Evolutionary conservation across 2,797 vertebrate genomes (phyloP).

Genomic region (Phrynocephalus guinanensis): DNA sequence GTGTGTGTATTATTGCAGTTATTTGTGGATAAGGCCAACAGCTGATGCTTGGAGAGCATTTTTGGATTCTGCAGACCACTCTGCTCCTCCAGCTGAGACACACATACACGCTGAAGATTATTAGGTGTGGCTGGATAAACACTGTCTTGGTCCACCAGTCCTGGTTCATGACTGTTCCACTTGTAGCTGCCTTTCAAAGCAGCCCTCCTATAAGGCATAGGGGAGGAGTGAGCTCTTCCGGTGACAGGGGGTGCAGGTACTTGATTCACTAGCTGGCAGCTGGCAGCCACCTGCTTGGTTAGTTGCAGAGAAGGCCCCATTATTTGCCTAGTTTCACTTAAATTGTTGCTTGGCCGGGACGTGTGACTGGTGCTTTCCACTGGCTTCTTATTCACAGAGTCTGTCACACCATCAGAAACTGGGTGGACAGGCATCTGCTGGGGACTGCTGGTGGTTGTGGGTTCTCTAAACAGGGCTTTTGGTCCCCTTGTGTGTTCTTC

Average conservation of each 20-base stretch:
- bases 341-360: background rate
- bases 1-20: slow-evolving; percentile 73
- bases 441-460: fast-evolving
- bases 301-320: background rate
- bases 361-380: background rate
- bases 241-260: slow-evolving; percentile 58
- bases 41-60: slow-evolving; percentile 53
- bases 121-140: fast-evolving
- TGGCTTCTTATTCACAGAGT: background rate
- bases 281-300: background rate
- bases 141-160: background rate
- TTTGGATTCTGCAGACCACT: slow-evolving; percentile 42
- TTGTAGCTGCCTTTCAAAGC: background rate
- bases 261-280: background rate
- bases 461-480: too few species aligned
- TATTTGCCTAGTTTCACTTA: background rate
- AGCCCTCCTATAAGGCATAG: slow-evolving; percentile 66
- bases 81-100: slow-evolving; percentile 21
- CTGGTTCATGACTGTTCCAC: background rate
- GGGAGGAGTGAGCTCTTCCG: slow-evolving; percentile 60
- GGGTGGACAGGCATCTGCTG: background rate
- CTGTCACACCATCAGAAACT: background rate
- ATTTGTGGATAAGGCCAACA: slow-evolving; percentile 72
- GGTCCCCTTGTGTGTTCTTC: background rate
- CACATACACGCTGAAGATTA: background rate